Base-by-base conservation (phyloP, 2,888 invertebrate species). In the Ochlodes sylvanus region DNA sequence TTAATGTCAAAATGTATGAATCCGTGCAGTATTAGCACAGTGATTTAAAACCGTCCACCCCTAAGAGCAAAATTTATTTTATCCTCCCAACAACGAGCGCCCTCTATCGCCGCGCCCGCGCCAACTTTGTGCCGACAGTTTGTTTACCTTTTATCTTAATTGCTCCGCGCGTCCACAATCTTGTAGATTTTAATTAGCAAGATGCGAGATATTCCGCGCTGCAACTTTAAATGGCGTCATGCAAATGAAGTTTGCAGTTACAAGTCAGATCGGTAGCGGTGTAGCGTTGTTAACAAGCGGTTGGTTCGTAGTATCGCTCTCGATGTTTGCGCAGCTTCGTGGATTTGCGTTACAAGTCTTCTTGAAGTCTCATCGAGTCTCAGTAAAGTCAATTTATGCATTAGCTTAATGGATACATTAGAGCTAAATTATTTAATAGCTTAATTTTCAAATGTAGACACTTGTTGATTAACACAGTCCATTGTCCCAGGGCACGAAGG, bases 111-210 rank as follows among this genome's bases (percentile, higher is more conserved):
- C 15, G 17, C 41, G 34, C 62, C 38, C 62, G 27, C 55, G 2
- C 6, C 54, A 44, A 27, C 63, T 54, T 52, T 21, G 50, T 41
- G 42, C 55, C 54, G 15, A 10, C 63, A 55, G 55, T 63, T 55
- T 63, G 63, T 63, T 55, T 63, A 55, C 63, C 54, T 55, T 63
- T 63, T 63, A 63, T 63, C 63, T 63, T 63, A 55, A 63, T 63
- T 63, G 55, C 54, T 42, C 62, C 41, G 7, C 17, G 41, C 63
- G 63, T 63, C 55, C 55, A 63, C 63, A 63, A 63, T 63, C 63
- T 63, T 63, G 63, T 63, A 63, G 54, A 63, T 63, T 63, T 63
- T 63, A 63, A 63, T 63, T 63, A 63, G 63, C 54, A 55, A 63
- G 63, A 63, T 63, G 54, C 63, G 42, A 63, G 63, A 63, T 63